Percentiles rank a stretch among this genome's conserved stretches.
These are phyloP conservation scores for Amiota mariae DNA, from an alignment of 2,888 invertebrate species.

Conservation along the genomic window DNA sequence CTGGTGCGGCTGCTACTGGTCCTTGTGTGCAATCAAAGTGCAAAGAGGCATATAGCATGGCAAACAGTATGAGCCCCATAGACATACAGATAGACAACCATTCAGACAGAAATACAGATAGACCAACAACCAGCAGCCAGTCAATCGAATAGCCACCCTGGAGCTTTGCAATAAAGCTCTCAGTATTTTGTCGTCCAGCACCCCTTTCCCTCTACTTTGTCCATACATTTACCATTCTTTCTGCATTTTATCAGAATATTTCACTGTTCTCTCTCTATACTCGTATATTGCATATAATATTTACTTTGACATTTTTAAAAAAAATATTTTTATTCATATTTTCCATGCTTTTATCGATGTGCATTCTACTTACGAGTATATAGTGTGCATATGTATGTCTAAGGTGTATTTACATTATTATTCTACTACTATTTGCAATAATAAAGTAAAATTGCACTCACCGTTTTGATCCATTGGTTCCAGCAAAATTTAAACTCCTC, in stretches of 20 bases:
- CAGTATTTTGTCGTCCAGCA: no score
- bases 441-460: conserved; percentile 72
- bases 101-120: not conserved
- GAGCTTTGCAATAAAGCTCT: not conserved
- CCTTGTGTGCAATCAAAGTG: conserved; percentile 25
- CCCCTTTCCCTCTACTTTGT: not conserved
- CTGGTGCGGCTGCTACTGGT: not conserved
- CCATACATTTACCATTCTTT: not conserved
- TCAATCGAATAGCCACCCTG: not conserved
- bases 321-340: conserved; percentile 5
- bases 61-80: no score
- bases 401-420: not conserved
- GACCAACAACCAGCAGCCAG: not conserved
- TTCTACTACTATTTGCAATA: no score
- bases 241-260: no score
- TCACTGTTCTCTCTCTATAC: not conserved
- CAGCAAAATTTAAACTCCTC: conserved; percentile 91
- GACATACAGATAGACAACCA: not conserved
- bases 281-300: not conserved
- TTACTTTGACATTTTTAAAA: conserved; percentile 5
- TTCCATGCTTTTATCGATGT: not conserved
- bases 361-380: no score
- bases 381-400: not conserved
- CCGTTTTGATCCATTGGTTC: conserved; percentile 93
- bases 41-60: not conserved